phyloP scores from a whole-genome alignment of 2,888 invertebrate species.

The Nomada ferruginata region DNA sequence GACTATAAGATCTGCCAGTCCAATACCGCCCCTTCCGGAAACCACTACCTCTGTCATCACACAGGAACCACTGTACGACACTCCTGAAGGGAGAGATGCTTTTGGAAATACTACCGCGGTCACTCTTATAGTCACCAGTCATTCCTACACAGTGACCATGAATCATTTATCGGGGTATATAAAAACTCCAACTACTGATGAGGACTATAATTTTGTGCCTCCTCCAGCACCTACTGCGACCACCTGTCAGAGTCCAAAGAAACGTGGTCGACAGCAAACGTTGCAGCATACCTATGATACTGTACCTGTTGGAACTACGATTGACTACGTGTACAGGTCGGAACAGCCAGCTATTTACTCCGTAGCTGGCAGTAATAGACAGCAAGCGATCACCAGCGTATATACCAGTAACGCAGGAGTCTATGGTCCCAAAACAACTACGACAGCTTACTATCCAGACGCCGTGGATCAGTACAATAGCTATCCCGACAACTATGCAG shows the following conservation, averaged over 20 bases:
- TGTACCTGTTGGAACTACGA: constrained; percentile 76
- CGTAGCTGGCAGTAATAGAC: constrained; percentile 89
- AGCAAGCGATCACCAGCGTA: constrained; percentile 90
- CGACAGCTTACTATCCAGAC: constrained; percentile 87
- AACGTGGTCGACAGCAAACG: constrained; percentile 81
- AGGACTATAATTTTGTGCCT: constrained; percentile 85
- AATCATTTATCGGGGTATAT: constrained; percentile 86
- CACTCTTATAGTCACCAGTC: constrained; percentile 59
- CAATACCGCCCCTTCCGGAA: constrained; percentile 79
- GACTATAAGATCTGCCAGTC: constrained; percentile 74
- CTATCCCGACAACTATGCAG: constrained; percentile 79
- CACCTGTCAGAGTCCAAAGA: constrained; percentile 84
- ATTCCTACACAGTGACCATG: constrained; percentile 72
- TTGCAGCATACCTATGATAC: constrained; percentile 77
- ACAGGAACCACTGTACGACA: constrained; percentile 82
- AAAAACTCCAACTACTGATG: constrained; percentile 85
- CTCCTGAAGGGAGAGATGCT: constrained; percentile 80
- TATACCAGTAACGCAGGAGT: constrained; percentile 89
- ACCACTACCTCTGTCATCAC: constrained; percentile 66
- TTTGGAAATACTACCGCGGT: constrained; percentile 71
- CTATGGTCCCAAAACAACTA: constrained; percentile 86
- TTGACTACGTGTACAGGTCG: constrained; percentile 84
- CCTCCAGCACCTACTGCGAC: constrained; percentile 85
- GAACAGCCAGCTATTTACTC: constrained; percentile 90
- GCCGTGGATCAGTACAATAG: constrained; percentile 87